Conservation (phyloP, 2,888 invertebrate species). For the Theretra japonica region DNA sequence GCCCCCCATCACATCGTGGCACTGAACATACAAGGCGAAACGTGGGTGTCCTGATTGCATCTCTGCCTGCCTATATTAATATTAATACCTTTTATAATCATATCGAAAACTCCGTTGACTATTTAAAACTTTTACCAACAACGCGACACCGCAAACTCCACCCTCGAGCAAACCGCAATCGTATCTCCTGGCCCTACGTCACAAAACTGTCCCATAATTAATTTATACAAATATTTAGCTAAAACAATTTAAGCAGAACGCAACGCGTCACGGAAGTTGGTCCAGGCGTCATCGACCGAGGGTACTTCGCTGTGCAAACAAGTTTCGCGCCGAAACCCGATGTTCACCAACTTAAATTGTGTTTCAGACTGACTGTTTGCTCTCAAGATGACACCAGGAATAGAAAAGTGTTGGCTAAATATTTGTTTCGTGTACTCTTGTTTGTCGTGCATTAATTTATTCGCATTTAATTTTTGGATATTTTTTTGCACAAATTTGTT, state of each 20-base stretch:
- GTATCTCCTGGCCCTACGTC: background rate
- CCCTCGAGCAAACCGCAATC: no score
- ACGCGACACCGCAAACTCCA: no score
- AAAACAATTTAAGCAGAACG: constrained; percentile 43
- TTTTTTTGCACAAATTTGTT: background rate
- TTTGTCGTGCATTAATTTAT: background rate
- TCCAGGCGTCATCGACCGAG: constrained; percentile 42
- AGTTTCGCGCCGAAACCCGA: constrained; percentile 53
- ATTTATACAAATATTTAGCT: background rate
- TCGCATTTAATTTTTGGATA: background rate
- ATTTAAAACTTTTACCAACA: no score
- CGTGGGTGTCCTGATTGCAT: no score
- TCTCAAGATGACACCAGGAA: constrained; percentile 54
- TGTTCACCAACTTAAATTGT: constrained; percentile 77
- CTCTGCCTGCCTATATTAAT: no score
- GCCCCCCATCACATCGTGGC: no score
- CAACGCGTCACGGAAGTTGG: constrained; percentile 44
- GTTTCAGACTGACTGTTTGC: constrained; percentile 63
- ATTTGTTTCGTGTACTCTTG: constrained; percentile 42
- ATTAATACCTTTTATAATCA: no score
- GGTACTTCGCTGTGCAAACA: constrained; percentile 52
- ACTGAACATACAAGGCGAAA: no score
- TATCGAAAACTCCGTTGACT: no score
- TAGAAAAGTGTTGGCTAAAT: constrained; percentile 53
- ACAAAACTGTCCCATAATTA: background rate